Conservation (phyloP, 1,140 invertebrate genomes). For the Pachyrhynchus sulphureomaculatus region DNA sequence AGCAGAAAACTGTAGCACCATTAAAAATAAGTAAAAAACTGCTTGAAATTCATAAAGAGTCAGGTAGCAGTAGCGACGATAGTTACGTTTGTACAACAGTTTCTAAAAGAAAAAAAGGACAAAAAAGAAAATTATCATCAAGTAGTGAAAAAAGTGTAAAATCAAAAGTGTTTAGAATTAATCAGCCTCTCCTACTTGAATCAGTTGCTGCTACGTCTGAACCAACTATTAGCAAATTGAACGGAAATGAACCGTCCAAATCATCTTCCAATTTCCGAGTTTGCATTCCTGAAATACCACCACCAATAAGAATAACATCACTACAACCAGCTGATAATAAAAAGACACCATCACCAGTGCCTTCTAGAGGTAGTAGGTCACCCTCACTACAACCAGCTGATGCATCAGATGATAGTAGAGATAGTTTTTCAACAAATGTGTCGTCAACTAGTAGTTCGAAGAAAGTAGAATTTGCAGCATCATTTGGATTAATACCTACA, state of each 20-base stretch:
- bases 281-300: too few species aligned
- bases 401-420: background rate
- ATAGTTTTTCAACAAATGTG: background rate
- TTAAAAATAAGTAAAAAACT: constrained; percentile 16
- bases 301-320: too few species aligned
- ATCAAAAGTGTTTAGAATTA: too few species aligned
- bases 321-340: too few species aligned
- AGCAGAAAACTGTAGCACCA: constrained; percentile 9
- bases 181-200: too few species aligned
- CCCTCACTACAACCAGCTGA: background rate
- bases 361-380: background rate
- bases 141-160: background rate
- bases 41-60: background rate
- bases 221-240: too few species aligned
- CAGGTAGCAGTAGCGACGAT: background rate
- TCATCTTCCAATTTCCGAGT: too few species aligned
- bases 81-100: background rate
- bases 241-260: too few species aligned
- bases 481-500: constrained; percentile 2
- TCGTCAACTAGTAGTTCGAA: background rate
- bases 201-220: too few species aligned
- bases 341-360: too few species aligned
- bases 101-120: background rate
- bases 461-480: background rate
- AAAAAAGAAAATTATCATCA: background rate